These are phyloP conservation scores for Acanthurus lineatus DNA, from an alignment of 2,797 vertebrate genomes.

Conservation along the genomic window DNA sequence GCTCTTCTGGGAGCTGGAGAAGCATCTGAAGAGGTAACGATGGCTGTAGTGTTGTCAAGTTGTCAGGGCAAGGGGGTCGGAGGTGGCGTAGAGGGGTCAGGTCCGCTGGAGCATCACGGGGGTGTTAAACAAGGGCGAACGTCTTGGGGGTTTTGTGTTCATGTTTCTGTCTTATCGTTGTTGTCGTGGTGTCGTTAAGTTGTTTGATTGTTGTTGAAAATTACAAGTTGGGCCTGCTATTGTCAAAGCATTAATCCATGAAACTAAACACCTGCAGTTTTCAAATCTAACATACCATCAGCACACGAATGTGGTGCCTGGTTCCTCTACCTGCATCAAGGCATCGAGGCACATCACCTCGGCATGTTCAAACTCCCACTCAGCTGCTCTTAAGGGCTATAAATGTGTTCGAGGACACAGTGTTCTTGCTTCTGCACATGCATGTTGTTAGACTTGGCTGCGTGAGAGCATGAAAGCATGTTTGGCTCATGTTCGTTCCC, in stretches of 20 bases:
- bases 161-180: constrained; percentile 14
- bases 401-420: constrained; percentile 30
- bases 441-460: constrained; percentile 7
- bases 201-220: not conserved
- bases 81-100: not conserved
- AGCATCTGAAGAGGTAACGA: constrained; percentile 83
- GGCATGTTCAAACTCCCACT: constrained; percentile 11
- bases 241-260: not conserved
- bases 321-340: not conserved
- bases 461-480: constrained; percentile 3
- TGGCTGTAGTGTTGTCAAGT: constrained; percentile 56
- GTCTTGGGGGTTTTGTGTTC: constrained; percentile 9
- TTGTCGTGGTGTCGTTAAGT: constrained; percentile 1
- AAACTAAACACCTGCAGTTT: not conserved
- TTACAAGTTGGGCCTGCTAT: not conserved
- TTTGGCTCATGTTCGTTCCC: not conserved
- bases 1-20: constrained; percentile 85
- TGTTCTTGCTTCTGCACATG: constrained; percentile 46
- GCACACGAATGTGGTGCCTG: too few relatives aligned
- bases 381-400: constrained; percentile 3
- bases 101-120: not conserved
- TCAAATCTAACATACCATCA: not conserved
- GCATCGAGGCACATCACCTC: constrained; percentile 6
- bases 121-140: not conserved
- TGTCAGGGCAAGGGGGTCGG: not conserved